Evolutionary conservation across 2,888 invertebrate species (phyloP).

Genomic region (Laspeyria flexula): DNA sequence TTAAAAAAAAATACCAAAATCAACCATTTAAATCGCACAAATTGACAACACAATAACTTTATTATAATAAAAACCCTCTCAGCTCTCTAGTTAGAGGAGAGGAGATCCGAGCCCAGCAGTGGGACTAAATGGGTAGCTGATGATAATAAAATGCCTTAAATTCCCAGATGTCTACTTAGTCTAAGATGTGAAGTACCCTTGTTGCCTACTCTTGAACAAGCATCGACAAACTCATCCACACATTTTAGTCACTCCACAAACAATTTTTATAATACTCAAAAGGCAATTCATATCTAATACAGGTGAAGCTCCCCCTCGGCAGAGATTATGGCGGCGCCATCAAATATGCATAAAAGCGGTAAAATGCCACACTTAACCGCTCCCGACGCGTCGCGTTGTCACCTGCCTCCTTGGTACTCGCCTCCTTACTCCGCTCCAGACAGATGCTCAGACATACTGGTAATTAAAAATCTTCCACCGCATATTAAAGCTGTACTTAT

Average conservation of each 20-base stretch:
- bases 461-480: constrained; percentile 83
- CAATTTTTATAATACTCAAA: constrained; percentile 35
- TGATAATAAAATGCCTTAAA: too few relatives aligned
- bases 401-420: constrained; percentile 55
- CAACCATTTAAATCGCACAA: too few relatives aligned
- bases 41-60: too few relatives aligned
- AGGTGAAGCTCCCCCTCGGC: constrained; percentile 60
- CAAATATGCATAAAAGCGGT: constrained; percentile 87
- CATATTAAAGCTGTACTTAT: constrained; percentile 57
- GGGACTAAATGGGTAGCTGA: too few relatives aligned
- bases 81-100: too few relatives aligned
- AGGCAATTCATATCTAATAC: constrained; percentile 69
- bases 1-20: too few relatives aligned
- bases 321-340: constrained; percentile 84
- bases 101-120: too few relatives aligned
- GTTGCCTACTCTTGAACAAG: too few relatives aligned
- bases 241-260: constrained; percentile 2
- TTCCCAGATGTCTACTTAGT: too few relatives aligned
- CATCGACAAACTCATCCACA: neutral
- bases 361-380: constrained; percentile 85
- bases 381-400: constrained; percentile 71
- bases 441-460: constrained; percentile 77
- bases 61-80: too few relatives aligned
- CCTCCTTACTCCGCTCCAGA: constrained; percentile 58
- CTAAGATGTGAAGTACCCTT: too few relatives aligned